These are phyloP conservation scores for Melierax canorus DNA, from an alignment of 2,113 vertebrate species.

Conservation along the genomic window DNA sequence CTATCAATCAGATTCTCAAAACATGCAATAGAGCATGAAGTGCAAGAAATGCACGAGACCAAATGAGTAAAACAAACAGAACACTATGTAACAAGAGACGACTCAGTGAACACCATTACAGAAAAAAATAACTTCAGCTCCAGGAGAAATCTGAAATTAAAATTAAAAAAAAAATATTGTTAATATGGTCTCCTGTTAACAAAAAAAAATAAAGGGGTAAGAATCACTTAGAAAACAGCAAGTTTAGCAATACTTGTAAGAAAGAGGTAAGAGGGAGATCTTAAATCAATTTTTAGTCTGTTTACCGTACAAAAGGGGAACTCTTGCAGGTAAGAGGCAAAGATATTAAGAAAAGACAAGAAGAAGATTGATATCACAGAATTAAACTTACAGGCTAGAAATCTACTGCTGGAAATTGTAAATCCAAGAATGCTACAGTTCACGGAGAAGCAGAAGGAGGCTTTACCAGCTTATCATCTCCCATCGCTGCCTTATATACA, in stretches of 20 bases:
- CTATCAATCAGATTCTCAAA: neutral
- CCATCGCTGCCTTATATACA: neutral
- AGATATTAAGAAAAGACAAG: neutral
- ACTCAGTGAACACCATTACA: neutral
- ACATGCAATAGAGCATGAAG: neutral
- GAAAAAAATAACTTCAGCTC: neutral
- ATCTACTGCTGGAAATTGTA: neutral
- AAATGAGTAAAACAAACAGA: neutral
- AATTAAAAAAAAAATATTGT: neutral
- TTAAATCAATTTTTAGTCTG: neutral
- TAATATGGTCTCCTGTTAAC: neutral
- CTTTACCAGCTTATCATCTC: neutral
- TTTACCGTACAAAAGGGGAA: neutral
- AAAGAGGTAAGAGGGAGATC: neutral
- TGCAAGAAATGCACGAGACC: neutral
- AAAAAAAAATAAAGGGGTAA: too few species aligned
- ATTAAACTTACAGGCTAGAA: neutral
- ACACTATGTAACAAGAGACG: neutral
- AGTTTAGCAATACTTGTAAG: neutral
- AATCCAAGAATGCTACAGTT: neutral
- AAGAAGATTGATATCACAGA: neutral
- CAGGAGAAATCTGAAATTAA: neutral
- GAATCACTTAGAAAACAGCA: neutral
- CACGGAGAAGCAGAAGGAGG: neutral
- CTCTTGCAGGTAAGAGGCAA: neutral